Base-by-base conservation (phyloP, 2,797 vertebrate genomes). In the Chaetodon trifasciatus region DNA sequence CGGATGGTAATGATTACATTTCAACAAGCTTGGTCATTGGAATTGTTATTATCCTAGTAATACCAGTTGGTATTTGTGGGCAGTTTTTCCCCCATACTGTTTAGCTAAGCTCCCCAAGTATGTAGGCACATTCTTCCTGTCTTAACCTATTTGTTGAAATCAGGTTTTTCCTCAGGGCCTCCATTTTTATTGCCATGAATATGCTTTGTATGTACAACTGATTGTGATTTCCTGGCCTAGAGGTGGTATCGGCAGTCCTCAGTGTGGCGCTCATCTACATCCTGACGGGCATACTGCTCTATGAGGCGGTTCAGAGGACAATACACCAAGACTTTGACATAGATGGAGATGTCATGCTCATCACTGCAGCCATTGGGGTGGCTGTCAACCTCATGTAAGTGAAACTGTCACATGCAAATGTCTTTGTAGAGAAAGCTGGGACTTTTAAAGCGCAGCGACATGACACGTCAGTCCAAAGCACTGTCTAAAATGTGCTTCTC, bases 321-420 rank as follows among this genome's bases (percentile, higher is more conserved):
- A 82, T 99, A 58, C 95, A 96, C 78, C 97, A 97, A 89, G 97
- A 99, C 90, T 99, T 99, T 82, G 93, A 94, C 85, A 99, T 99
- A 79, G 95, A 99, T 13, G 98, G 98, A n/a, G 97, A 99, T 28
- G 94, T 97, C 82, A 99, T 99, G 98, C 96, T 99, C 81, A 99
- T 99, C 88, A 99, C 98, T 0, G 98, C 98, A 56, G 98, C 97
- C 0, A 95, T 99, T 21, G 98, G 98, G 2, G 98, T 99, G 65
- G 98, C 98, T 4, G 96, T 99, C 82, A 99, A 99, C 82, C 85
- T 99, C 73, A 93, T 99, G 98, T 99, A 95, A 97, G 97, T 87
- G 19, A 40, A 19, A 40, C 0, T 11, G 6, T 11, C 15, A 39
- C 4, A n/a, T 49, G 9, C 32, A 23, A 35, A 49, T 40, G 12